These are phyloP conservation scores for Geodia barretti DNA, from an alignment of 37 sponge, comb jelly and placozoan species.

Conservation along the genomic window DNA sequence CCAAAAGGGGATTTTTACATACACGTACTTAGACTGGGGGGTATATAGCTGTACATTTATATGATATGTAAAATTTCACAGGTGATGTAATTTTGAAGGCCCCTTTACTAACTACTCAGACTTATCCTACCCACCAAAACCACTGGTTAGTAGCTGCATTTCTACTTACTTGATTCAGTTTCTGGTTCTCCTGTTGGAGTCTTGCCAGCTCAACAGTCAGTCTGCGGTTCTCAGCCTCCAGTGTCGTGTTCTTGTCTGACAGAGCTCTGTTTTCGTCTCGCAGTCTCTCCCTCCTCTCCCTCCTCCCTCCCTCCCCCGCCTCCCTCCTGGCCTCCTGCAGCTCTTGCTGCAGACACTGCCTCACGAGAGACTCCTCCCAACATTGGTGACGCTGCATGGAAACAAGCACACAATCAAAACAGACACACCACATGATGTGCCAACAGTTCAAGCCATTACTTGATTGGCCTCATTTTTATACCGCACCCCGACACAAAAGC, in stretches of 20 bases:
- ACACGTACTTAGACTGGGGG: background rate
- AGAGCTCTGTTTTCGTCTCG: background rate
- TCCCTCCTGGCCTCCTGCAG: background rate
- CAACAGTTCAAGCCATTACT: no score
- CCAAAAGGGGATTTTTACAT: background rate
- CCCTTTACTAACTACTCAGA: no score
- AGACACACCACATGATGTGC: no score
- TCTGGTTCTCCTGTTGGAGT: background rate
- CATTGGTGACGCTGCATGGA: no score
- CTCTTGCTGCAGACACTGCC: background rate
- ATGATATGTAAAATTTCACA: no score
- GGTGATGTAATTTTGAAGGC: no score
- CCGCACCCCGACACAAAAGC: no score
- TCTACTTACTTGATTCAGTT: constrained; percentile 24
- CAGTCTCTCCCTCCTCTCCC: background rate
- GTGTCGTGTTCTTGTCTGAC: background rate
- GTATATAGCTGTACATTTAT: background rate
- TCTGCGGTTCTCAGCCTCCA: constrained; percentile 13
- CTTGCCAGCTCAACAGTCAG: constrained; percentile 22
- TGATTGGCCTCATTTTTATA: no score
- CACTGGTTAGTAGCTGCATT: no score
- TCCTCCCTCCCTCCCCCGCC: background rate
- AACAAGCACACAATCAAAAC: no score
- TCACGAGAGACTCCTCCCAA: no score
- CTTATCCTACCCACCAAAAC: no score